A percentile compares a stretch with the other conserved stretches of the same genome.
These are phyloP conservation scores for Mactromeris polynyma DNA, from an alignment of 2,888 invertebrate genomes.

Conservation along the genomic window DNA sequence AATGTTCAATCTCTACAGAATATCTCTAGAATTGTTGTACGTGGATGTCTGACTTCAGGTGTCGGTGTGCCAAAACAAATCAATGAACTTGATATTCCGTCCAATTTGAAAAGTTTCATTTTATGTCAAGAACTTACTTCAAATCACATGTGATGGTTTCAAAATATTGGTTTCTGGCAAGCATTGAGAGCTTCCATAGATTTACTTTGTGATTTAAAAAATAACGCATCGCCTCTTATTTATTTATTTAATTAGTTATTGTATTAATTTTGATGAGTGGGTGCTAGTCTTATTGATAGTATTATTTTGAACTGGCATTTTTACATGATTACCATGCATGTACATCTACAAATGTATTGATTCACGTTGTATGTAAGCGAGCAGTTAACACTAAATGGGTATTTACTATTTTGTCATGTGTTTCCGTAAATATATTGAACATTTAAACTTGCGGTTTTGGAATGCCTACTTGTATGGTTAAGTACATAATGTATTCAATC, in stretches of 20 bases:
- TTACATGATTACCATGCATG: not conserved
- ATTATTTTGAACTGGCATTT: not conserved
- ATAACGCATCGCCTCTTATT: too few relatives aligned
- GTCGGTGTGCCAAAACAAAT: constrained; percentile 44
- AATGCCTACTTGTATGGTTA: too few relatives aligned
- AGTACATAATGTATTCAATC: too few relatives aligned
- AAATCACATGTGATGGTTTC: not conserved
- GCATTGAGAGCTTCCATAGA: not conserved
- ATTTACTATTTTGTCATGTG: too few relatives aligned
- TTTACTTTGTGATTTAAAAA: too few relatives aligned
- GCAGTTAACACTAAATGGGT: too few relatives aligned
- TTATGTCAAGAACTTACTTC: constrained; percentile 57
- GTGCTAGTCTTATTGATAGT: not conserved
- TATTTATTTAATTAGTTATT: constrained; percentile 5
- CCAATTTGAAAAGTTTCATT: constrained; percentile 63
- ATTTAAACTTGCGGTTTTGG: too few relatives aligned
- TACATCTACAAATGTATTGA: not conserved
- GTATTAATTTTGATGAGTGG: too few relatives aligned
- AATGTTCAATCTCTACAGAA: constrained; percentile 66
- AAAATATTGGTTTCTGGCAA: not conserved
- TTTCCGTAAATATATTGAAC: too few relatives aligned
- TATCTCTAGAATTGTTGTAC: constrained; percentile 62
- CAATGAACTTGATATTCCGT: constrained; percentile 62
- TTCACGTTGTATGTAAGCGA: too few relatives aligned
- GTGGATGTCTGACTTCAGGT: constrained; percentile 44